Conservation (phyloP, 2,888 invertebrate genomes). For the Lithosia quadra region DNA sequence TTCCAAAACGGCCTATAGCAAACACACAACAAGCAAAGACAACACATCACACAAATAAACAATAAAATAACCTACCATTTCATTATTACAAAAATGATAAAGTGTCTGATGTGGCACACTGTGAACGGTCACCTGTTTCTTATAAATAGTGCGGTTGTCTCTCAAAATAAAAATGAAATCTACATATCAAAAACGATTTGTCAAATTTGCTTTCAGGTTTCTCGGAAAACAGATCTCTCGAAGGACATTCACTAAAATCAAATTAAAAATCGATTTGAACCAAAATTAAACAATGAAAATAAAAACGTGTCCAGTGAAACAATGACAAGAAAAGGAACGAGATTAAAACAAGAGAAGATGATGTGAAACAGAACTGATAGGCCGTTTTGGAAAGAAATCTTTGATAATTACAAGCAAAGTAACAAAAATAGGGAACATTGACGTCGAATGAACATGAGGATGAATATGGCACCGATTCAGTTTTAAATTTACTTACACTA, state of each 20-base stretch:
- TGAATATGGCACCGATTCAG: constrained; percentile 69
- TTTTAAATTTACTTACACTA: constrained; percentile 59
- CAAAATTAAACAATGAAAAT: constrained; percentile 61
- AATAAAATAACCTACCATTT: constrained; percentile 74
- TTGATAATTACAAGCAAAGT: constrained; percentile 80
- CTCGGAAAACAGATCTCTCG: constrained; percentile 87
- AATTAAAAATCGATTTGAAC: constrained; percentile 56
- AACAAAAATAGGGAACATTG: constrained; percentile 76
- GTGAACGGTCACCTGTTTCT: constrained; percentile 72
- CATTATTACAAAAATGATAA: constrained; percentile 68
- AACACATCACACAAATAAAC: constrained; percentile 80
- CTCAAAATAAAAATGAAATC: constrained; percentile 76
- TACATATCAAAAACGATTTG: constrained; percentile 69
- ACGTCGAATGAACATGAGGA: constrained; percentile 73
- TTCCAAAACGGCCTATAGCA: constrained; percentile 87
- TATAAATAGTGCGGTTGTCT: constrained; percentile 73
- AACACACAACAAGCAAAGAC: constrained; percentile 85
- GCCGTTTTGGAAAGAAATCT: constrained; percentile 87
- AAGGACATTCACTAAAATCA: constrained; percentile 83
- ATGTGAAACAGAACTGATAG: constrained; percentile 83
- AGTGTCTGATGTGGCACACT: constrained; percentile 76
- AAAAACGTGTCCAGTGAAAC: constrained; percentile 72
- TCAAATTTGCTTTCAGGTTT: constrained; percentile 72
- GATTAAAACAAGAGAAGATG: constrained; percentile 76
- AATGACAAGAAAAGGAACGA: constrained; percentile 77